These are phyloP conservation scores for Sterrhoptilus dennistouni DNA, from an alignment of 2,113 vertebrate species.

Conservation along the genomic window DNA sequence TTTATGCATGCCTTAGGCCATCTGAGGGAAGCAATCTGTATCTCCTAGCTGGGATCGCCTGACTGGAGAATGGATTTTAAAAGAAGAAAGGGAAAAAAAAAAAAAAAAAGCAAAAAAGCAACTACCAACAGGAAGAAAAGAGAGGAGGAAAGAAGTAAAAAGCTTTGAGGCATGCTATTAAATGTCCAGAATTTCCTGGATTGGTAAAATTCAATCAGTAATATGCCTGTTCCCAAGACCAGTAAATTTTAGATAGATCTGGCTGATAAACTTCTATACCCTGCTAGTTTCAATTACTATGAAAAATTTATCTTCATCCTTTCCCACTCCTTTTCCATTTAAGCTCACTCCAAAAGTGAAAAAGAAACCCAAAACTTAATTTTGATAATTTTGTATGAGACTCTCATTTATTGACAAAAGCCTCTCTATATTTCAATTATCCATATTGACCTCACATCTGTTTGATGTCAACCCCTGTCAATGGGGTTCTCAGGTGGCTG, in stretches of 20 bases:
- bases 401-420: neutral
- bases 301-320: neutral
- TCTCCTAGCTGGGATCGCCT: neutral
- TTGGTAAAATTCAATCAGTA: neutral
- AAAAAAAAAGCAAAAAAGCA: neutral
- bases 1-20: slow-evolving; percentile 18
- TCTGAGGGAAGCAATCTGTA: slow-evolving; percentile 1
- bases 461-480: neutral
- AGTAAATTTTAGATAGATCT: neutral
- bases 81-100: too few relatives aligned
- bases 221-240: neutral
- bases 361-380: neutral
- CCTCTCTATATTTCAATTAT: neutral
- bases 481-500: neutral
- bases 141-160: neutral
- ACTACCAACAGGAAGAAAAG: neutral
- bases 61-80: neutral
- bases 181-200: neutral
- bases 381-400: neutral
- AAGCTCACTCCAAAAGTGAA: neutral
- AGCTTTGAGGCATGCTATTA: neutral
- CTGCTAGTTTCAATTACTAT: neutral
- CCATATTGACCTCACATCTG: neutral
- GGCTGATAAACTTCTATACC: neutral
- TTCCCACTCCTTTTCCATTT: neutral